Evolutionary conservation across 2,888 invertebrate species (phyloP), one percentile per base, ranked within the genome.

Genomic region (Sinodicranocentrus sp.): DNA sequence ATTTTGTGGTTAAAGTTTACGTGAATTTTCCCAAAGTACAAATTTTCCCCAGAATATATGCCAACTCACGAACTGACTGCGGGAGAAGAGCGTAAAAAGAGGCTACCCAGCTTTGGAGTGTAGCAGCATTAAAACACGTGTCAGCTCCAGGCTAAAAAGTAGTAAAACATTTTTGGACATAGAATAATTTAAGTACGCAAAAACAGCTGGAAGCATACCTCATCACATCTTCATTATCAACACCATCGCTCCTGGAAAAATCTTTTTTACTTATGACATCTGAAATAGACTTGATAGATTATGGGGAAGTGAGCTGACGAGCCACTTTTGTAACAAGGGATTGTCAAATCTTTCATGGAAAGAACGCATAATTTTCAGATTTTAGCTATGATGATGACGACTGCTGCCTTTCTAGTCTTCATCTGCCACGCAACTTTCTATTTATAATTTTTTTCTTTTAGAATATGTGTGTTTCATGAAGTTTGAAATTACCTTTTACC

Each of bases 141-240:
- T 82, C 80, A 73, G 72, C 80, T 68, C 33, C 73, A 82, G 80
- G 80, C 80, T 17, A 82, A 43, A n/a, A 67, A 23, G 48, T 19
- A 65, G 73, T 57, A 43, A 82, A 77, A 73, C 72, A 67, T 73
- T 82, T 82, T 73, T 68, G 15, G 43, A 57, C 43, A 54, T 67
- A 28, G 65, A 54, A 54, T 63, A 75, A 75, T 65, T 63, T 75
- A 48, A 70, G 48, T 75, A 63, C 65, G 65, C 54, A 54, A n/a
- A 71, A 71, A 71, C 71, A 61, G 63, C 63, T 44, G 54, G 63
- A 68, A 79, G 71, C 54, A 48, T 44, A 67, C 80, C 73, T 57
- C 80, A 73, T 82, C 73, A 71, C 70, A 57, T 82, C 67, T 82
- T 82, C 54, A 73, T 68, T 82, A 82, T 73, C 73, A 71, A 52